Evolutionary conservation across 92 coral and sea anemone genomes (phyloP).

Genomic region (Heteractis magnifica): DNA sequence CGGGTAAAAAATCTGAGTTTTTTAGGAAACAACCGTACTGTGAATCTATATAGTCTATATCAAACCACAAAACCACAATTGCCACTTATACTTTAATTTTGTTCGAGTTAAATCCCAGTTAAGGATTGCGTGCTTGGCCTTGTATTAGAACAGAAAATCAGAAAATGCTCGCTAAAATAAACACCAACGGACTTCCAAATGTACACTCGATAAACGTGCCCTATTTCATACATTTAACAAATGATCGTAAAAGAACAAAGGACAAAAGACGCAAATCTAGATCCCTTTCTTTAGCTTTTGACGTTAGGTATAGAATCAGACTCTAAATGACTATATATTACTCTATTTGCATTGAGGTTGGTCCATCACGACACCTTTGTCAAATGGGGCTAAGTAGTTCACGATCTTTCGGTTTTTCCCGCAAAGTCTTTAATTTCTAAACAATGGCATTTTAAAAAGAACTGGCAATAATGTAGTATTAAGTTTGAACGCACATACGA

Average conservation of each 20-base stretch:
- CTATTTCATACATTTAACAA: neutral
- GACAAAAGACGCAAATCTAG: slow-evolving; percentile 15
- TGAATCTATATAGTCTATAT: too few relatives aligned
- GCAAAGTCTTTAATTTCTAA: slow-evolving; percentile 4
- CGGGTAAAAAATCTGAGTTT: too few relatives aligned
- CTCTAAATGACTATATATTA: slow-evolving; percentile 30
- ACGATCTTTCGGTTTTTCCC: slow-evolving; percentile 2
- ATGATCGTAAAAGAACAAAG: slow-evolving; percentile 21
- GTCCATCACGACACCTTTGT: neutral
- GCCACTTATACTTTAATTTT: too few relatives aligned
- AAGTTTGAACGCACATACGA: slow-evolving; percentile 4
- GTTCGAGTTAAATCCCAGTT: too few relatives aligned
- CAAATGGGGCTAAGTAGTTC: slow-evolving; percentile 13
- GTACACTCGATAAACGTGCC: slow-evolving; percentile 4
- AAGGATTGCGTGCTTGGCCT: neutral
- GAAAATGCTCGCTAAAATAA: neutral
- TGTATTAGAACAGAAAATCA: neutral
- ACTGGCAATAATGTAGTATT: neutral
- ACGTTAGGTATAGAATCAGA: slow-evolving; percentile 1
- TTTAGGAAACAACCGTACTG: too few relatives aligned
- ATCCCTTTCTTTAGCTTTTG: slow-evolving; percentile 16
- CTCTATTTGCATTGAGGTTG: slow-evolving; percentile 1
- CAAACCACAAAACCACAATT: too few relatives aligned
- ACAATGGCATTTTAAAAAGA: neutral
- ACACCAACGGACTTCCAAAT: neutral